A percentile compares a stretch with the other conserved stretches of the same genome.
These are phyloP conservation scores for Empis stercorea DNA, from an alignment of 2,888 invertebrate genomes.

Conservation along the genomic window DNA sequence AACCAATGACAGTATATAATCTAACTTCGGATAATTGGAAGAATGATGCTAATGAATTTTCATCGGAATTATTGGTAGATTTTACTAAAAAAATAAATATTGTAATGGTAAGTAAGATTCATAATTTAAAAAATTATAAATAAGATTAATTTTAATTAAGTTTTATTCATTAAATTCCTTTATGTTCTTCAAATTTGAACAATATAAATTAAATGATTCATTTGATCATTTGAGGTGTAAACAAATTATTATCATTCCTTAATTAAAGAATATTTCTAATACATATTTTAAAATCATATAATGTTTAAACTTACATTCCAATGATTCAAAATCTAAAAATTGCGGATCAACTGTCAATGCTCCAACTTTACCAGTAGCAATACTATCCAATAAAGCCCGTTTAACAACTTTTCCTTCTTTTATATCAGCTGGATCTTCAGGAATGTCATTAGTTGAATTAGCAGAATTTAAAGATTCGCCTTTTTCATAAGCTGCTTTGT, in stretches of 20 bases:
- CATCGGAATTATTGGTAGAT: conserved; percentile 22
- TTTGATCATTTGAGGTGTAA: too few relatives aligned
- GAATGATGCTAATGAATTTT: conserved; percentile 39
- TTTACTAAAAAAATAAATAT: conserved; percentile 20
- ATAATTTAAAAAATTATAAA: too few relatives aligned
- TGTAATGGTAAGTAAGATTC: too few relatives aligned
- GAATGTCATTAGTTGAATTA: conserved; percentile 17
- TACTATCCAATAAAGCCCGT: conserved; percentile 52
- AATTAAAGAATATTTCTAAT: too few relatives aligned
- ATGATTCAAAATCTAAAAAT: conserved; percentile 59
- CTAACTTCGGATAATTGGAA: conserved; percentile 58
- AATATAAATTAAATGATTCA: too few relatives aligned
- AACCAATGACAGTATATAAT: conserved; percentile 69
- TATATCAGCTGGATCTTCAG: conserved; percentile 13
- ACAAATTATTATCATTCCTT: too few relatives aligned
- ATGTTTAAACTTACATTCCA: conserved; percentile 46
- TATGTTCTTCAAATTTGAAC: too few relatives aligned
- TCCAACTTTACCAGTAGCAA: conserved; percentile 62
- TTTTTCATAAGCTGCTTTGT: conserved; percentile 53
- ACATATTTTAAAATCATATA: background rate
- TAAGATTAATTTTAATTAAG: too few relatives aligned
- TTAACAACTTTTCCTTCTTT: conserved; percentile 35
- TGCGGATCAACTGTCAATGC: conserved; percentile 69
- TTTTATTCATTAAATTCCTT: too few relatives aligned
- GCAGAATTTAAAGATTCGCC: conserved; percentile 35